phyloP scores from a whole-genome alignment of 2,888 invertebrate species.

The Priocnemis perturbator region DNA sequence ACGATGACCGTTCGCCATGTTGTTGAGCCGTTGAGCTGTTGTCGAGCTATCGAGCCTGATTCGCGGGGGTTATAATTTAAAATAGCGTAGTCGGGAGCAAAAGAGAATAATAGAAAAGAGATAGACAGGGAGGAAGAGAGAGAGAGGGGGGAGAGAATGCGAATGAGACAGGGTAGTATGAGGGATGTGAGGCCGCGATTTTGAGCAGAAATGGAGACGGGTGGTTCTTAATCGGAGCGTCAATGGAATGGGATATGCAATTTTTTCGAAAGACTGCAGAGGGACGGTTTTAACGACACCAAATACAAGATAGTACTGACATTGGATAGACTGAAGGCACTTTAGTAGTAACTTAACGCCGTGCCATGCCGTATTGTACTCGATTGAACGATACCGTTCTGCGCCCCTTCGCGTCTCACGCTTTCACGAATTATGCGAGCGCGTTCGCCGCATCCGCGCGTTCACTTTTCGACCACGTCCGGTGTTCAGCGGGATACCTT shows the following conservation, averaged over 20 bases:
- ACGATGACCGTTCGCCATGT: slow-evolving; percentile 69
- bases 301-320: slow-evolving; percentile 76
- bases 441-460: background rate
- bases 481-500: background rate
- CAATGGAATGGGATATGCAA: slow-evolving; percentile 63
- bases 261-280: slow-evolving; percentile 71
- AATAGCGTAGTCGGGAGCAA: slow-evolving; percentile 34
- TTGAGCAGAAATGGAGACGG: too few relatives aligned
- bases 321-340: slow-evolving; percentile 76
- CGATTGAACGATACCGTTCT: slow-evolving; percentile 49
- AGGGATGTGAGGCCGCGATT: background rate
- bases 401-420: background rate
- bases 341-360: slow-evolving; percentile 75
- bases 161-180: background rate
- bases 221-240: slow-evolving; percentile 28
- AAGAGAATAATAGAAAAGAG: slow-evolving; percentile 23
- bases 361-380: slow-evolving; percentile 63
- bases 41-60: slow-evolving; percentile 57
- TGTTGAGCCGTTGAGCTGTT: slow-evolving; percentile 66
- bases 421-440: background rate
- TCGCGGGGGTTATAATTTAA: slow-evolving; percentile 40
- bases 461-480: background rate
- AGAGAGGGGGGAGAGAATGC: background rate
- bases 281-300: slow-evolving; percentile 75
- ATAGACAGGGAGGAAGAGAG: slow-evolving; percentile 18